Evolutionary conservation across 2,113 vertebrate species (phyloP).

Genomic region (Manacus vitellinus): DNA sequence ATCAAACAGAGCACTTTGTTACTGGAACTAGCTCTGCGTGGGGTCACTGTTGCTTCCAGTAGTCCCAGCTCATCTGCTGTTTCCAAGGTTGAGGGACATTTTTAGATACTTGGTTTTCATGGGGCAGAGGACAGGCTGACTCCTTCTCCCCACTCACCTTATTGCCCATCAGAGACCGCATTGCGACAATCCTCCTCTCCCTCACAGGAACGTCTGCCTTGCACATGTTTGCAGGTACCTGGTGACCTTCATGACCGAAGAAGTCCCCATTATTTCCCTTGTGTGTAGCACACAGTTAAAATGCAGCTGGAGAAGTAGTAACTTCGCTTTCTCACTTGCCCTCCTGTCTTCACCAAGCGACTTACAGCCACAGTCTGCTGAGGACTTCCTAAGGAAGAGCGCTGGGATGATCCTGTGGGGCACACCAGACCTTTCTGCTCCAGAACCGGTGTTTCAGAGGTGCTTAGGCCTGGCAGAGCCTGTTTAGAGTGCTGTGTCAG

Average conservation of each 20-base stretch:
- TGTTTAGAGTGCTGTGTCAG: not conserved
- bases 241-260: not conserved
- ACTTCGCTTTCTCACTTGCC: not conserved
- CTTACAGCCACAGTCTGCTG: not conserved
- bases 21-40: not conserved
- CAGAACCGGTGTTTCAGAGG: not conserved
- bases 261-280: not conserved
- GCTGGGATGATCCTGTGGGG: not conserved
- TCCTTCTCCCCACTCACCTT: not conserved
- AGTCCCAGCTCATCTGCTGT: not conserved
- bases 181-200: conserved; percentile 2
- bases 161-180: not conserved
- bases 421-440: not conserved
- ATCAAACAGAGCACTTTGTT: not conserved
- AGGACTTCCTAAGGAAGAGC: not conserved
- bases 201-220: conserved; percentile 15
- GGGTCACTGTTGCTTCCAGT: not conserved
- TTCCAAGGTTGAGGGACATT: not conserved
- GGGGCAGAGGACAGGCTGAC: not conserved
- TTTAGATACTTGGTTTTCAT: not conserved
- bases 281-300: conserved; percentile 3
- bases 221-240: not conserved
- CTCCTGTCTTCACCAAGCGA: not conserved
- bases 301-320: not conserved
- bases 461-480: not conserved